Conservation (phyloP, 2,113 vertebrate species). For the Meles meles region DNA sequence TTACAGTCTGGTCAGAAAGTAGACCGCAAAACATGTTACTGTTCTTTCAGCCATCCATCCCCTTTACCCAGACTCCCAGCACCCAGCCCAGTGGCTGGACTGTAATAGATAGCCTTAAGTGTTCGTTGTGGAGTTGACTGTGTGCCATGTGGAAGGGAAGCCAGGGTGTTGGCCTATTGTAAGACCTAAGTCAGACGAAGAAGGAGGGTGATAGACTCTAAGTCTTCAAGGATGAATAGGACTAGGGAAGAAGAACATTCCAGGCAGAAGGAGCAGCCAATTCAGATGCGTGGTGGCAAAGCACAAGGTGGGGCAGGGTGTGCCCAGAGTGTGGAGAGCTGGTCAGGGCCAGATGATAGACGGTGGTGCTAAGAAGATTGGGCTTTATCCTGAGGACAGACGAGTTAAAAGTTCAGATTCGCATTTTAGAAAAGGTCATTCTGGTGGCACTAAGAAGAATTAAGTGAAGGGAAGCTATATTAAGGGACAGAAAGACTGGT, state of each 20-base stretch:
- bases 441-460: background rate
- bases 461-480: background rate
- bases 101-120: background rate
- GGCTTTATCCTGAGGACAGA: background rate
- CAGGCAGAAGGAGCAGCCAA: background rate
- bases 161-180: background rate
- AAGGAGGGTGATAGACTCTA: background rate
- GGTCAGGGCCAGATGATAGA: background rate
- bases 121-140: background rate
- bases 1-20: background rate
- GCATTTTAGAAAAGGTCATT: background rate
- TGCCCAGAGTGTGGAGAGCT: background rate
- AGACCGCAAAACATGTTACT: background rate
- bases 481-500: background rate
- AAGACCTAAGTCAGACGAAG: background rate
- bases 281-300: background rate
- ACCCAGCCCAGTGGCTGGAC: background rate
- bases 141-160: background rate
- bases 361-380: background rate
- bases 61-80: background rate
- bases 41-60: background rate
- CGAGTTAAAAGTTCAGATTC: background rate
- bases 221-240: background rate
- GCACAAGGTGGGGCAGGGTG: fast-evolving
- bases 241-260: background rate